A percentile compares a stretch with the other conserved stretches of the same genome.
phyloP scores from a whole-genome alignment of 2,113 vertebrate genomes.

The Labeo rohita region DNA sequence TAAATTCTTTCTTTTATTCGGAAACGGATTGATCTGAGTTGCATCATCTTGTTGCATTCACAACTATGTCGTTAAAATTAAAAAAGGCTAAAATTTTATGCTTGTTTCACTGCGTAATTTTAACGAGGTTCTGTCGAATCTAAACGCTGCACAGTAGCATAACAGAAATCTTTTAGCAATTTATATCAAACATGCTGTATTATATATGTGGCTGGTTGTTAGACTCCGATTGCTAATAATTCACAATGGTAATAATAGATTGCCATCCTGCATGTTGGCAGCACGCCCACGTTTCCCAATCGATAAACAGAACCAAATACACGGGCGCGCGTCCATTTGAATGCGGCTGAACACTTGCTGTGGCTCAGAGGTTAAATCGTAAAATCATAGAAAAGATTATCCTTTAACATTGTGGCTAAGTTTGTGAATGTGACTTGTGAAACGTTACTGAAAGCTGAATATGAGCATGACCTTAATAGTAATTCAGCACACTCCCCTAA shows the following conservation, averaged over 20 bases:
- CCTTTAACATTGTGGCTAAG: slow-evolving; percentile 27
- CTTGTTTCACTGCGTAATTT: not conserved
- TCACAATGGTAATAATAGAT: slow-evolving; percentile 42
- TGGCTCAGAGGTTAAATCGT: slow-evolving; percentile 42
- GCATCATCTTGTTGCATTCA: not conserved
- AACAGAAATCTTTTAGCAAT: not conserved
- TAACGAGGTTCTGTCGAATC: not conserved
- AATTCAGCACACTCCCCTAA: slow-evolving; percentile 12
- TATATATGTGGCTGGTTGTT: slow-evolving; percentile 1
- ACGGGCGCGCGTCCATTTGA: slow-evolving; percentile 42
- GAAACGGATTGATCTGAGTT: not conserved
- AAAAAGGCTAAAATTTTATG: not conserved
- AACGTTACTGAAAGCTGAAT: slow-evolving; percentile 26
- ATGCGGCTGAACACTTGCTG: slow-evolving; percentile 41
- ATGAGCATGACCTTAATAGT: slow-evolving; percentile 27
- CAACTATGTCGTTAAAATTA: not conserved
- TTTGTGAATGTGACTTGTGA: slow-evolving; percentile 25
- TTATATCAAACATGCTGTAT: not conserved
- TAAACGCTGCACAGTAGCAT: not conserved
- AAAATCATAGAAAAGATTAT: slow-evolving; percentile 41
- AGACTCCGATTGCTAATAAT: slow-evolving; percentile 36
- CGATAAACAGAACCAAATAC: slow-evolving; percentile 43
- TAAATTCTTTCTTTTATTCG: not conserved
- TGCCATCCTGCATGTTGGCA: slow-evolving; percentile 43
- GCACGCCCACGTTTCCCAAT: slow-evolving; percentile 36